These are phyloP conservation scores for Beris chalybata DNA, from an alignment of 2,888 invertebrate species.

Conservation along the genomic window DNA sequence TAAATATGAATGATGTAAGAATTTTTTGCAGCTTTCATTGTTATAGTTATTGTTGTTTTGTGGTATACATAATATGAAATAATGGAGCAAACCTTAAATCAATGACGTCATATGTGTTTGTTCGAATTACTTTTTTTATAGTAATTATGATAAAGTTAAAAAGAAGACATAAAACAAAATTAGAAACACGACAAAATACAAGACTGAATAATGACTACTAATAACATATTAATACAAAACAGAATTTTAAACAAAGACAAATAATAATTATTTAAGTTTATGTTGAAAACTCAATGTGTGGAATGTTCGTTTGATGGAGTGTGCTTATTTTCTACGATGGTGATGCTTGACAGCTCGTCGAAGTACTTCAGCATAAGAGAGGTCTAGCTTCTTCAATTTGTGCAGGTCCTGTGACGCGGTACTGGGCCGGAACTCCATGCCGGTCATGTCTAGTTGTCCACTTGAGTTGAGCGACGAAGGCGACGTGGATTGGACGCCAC, in stretches of 20 bases:
- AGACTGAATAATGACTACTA: not conserved
- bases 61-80: too few species aligned
- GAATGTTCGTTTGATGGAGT: not conserved
- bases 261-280: not conserved
- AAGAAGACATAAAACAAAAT: not conserved
- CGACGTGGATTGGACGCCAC: conserved; percentile 61
- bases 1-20: too few species aligned
- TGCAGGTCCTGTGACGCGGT: conserved; percentile 82
- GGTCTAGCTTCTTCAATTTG: conserved; percentile 76
- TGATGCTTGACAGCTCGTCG: conserved; percentile 61
- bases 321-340: conserved; percentile 42
- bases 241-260: not conserved
- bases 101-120: too few species aligned
- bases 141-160: not conserved
- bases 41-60: too few species aligned
- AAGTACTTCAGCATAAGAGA: conserved; percentile 83
- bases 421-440: conserved; percentile 64
- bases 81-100: too few species aligned
- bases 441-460: conserved; percentile 45
- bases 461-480: conserved; percentile 56
- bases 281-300: conserved; percentile 20
- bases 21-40: too few species aligned
- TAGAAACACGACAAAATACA: not conserved
- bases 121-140: too few species aligned
- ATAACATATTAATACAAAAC: not conserved